phyloP scores from a whole-genome alignment of 1,140 invertebrate species.

The Potamilus streckersoni region DNA sequence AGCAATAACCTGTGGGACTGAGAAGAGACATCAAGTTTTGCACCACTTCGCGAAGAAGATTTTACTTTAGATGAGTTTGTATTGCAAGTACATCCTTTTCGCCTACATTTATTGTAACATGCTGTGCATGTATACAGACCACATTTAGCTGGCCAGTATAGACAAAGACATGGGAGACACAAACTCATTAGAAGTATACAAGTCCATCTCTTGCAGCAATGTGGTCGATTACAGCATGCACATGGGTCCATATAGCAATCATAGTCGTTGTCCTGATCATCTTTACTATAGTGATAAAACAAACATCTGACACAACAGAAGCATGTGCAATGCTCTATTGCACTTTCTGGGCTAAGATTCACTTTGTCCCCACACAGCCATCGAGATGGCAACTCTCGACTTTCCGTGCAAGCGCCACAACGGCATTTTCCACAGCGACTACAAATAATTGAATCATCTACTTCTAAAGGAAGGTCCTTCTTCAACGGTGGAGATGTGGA shows the following conservation, averaged over 20 bases:
- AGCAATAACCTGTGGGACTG: constrained; percentile 21
- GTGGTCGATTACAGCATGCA: constrained; percentile 77
- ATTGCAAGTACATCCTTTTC: constrained; percentile 74
- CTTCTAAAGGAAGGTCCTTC: constrained; percentile 44
- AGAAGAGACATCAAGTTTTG: constrained; percentile 19
- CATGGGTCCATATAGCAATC: constrained; percentile 87
- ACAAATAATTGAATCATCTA: constrained; percentile 79
- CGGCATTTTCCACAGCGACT: constrained; percentile 85
- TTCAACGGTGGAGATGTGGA: constrained; percentile 51
- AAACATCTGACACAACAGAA: constrained; percentile 92
- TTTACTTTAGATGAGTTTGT: constrained; percentile 33
- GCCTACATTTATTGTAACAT: constrained; percentile 82
- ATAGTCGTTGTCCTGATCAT: constrained; percentile 73
- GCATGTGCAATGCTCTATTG: constrained; percentile 89
- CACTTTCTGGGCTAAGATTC: constrained; percentile 85
- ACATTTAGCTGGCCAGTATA: constrained; percentile 90
- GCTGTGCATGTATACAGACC: constrained; percentile 82
- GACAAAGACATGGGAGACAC: constrained; percentile 86
- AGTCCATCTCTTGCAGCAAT: constrained; percentile 81
- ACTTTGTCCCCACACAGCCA: constrained; percentile 91
- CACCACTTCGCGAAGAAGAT: constrained; percentile 22
- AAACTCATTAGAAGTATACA: constrained; percentile 84
- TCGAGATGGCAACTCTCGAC: constrained; percentile 82
- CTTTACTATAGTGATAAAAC: constrained; percentile 91
- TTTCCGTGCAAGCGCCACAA: constrained; percentile 87